These are phyloP conservation scores for Dendrocincla tyrannina DNA, from an alignment of 2,797 vertebrate genomes.

Conservation along the genomic window DNA sequence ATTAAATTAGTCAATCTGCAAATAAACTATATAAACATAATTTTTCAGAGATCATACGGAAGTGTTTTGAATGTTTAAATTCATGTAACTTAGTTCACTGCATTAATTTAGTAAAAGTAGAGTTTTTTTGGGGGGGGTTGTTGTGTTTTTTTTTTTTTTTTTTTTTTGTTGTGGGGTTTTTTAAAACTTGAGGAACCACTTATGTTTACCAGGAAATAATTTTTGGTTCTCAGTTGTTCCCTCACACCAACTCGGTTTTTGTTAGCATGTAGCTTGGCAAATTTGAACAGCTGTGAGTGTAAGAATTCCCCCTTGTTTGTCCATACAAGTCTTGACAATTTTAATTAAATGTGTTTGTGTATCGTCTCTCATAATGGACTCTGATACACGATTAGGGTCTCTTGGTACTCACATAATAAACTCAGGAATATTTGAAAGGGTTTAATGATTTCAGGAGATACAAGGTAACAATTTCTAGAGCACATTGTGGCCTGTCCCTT, in stretches of 20 bases:
- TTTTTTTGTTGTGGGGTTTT: neutral
- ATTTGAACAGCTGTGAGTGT: neutral
- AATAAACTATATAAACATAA: neutral
- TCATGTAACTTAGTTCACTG: neutral
- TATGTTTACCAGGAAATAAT: neutral
- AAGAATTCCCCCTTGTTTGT: neutral
- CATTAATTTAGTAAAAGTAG: neutral
- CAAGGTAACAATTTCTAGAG: neutral
- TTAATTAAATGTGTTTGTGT: constrained; percentile 26
- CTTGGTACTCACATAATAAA: neutral
- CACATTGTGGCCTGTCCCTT: neutral
- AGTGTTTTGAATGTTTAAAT: neutral
- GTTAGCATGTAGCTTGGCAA: neutral
- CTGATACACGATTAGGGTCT: neutral
- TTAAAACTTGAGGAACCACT: neutral
- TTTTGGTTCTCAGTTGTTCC: neutral
- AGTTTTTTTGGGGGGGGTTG: neutral
- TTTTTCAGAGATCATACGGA: neutral
- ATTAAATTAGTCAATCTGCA: neutral
- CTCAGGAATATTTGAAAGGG: neutral
- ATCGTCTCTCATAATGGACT: neutral
- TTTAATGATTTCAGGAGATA: neutral
- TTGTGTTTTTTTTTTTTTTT: neutral
- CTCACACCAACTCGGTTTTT: neutral
- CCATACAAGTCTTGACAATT: neutral